Evolutionary conservation across 2,113 vertebrate genomes (phyloP).

Genomic region (Labeo rohita): DNA sequence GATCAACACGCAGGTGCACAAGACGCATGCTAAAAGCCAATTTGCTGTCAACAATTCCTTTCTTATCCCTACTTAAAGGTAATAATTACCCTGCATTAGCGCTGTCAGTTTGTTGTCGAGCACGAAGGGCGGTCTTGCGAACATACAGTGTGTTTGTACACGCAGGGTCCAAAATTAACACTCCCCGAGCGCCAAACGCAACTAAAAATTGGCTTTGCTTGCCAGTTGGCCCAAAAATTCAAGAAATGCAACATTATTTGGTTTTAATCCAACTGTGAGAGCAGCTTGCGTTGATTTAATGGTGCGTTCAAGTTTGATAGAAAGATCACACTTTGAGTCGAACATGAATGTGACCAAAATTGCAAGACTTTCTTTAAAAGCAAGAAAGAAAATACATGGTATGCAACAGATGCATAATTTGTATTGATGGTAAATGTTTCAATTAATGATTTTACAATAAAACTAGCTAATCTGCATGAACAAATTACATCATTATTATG

Average conservation of each 20-base stretch:
- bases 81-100: slow-evolving; percentile 67
- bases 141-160: slow-evolving; percentile 21
- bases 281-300: background rate
- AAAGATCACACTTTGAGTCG: background rate
- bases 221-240: background rate
- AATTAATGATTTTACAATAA: background rate
- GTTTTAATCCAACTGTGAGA: background rate
- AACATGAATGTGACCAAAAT: background rate
- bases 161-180: slow-evolving; percentile 20
- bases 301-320: background rate
- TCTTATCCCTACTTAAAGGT: slow-evolving; percentile 72
- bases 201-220: background rate
- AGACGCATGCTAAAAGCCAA: slow-evolving; percentile 64
- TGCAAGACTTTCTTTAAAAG: background rate
- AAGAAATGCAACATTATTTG: slow-evolving; percentile 5
- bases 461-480: background rate
- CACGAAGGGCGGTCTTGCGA: slow-evolving; percentile 30
- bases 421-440: background rate
- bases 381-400: background rate
- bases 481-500: background rate
- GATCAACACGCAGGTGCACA: slow-evolving; percentile 66
- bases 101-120: slow-evolving; percentile 59
- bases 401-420: background rate
- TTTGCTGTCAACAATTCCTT: slow-evolving; percentile 72
- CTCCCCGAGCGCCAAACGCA: background rate